phyloP scores from a whole-genome alignment of 2,888 invertebrate genomes.

The Melieria omissa region DNA sequence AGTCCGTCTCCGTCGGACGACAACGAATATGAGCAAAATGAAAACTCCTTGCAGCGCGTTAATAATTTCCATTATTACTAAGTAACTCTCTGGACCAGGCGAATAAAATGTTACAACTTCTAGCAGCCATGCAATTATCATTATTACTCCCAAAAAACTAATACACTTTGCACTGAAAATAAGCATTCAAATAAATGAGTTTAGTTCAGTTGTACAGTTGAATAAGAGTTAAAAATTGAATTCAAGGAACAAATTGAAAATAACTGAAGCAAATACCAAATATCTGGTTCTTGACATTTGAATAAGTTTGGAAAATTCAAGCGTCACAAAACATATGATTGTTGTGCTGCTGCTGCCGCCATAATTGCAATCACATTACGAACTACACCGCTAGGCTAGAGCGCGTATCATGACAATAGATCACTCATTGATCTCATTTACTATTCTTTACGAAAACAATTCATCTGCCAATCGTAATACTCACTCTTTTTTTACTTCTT shows the following conservation, averaged over 20 bases:
- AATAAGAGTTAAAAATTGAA: background rate
- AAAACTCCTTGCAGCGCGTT: slow-evolving; percentile 78
- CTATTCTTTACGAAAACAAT: too few species aligned
- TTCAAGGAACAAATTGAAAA: too few species aligned
- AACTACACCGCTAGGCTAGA: too few species aligned
- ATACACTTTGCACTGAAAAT: slow-evolving; percentile 62
- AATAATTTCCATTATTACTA: slow-evolving; percentile 76
- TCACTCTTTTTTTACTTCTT: slow-evolving; percentile 63
- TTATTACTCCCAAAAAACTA: slow-evolving; percentile 72
- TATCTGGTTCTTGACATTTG: too few species aligned
- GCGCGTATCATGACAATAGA: too few species aligned
- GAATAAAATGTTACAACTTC: slow-evolving; percentile 74
- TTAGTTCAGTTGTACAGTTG: background rate
- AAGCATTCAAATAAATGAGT: background rate
- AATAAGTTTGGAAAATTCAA: too few species aligned
- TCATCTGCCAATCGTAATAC: slow-evolving; percentile 31
- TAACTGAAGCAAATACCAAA: too few species aligned
- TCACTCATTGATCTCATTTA: too few species aligned
- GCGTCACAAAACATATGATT: too few species aligned
- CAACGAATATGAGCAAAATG: slow-evolving; percentile 75
- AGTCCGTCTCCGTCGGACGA: slow-evolving; percentile 59
- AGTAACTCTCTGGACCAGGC: slow-evolving; percentile 60
- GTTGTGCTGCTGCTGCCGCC: too few species aligned
- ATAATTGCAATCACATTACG: too few species aligned
- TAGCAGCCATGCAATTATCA: slow-evolving; percentile 78